Percentiles rank a stretch among this genome's conserved stretches.
phyloP scores from a whole-genome alignment of 2,888 invertebrate genomes.

The Lithophane leautieri region DNA sequence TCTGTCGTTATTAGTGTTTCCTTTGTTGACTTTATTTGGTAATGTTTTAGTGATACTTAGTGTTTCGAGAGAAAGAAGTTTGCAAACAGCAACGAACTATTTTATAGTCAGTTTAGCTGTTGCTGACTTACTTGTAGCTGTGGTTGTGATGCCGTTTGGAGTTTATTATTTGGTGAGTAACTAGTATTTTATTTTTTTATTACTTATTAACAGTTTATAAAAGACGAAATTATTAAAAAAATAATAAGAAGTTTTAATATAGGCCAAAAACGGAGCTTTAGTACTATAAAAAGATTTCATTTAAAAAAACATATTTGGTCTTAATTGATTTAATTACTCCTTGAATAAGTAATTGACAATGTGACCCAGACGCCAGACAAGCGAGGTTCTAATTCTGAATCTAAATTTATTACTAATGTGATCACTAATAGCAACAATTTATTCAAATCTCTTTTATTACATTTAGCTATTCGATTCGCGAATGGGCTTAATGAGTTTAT shows the following conservation, averaged over 20 bases:
- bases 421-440: conserved; percentile 26
- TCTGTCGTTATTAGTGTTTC: conserved; percentile 96
- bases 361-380: conserved; percentile 14
- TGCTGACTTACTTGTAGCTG: conserved; percentile 98
- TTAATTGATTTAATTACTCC: conserved; percentile 30
- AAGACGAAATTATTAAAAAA: not conserved
- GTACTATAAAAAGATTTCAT: not conserved
- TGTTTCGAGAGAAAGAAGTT: conserved; percentile 96
- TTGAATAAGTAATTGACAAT: conserved; percentile 21
- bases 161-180: conserved; percentile 99
- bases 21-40: conserved; percentile 98
- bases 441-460: conserved; percentile 22
- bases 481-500: not conserved
- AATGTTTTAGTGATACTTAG: conserved; percentile 99
- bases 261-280: not conserved
- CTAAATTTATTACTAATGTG: conserved; percentile 34
- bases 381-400: conserved; percentile 30
- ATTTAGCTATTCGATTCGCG: not conserved
- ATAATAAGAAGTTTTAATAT: not conserved
- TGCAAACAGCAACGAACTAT: conserved; percentile 99
- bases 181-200: not conserved
- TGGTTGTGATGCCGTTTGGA: conserved; percentile 99
- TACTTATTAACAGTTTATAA: no score
- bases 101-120: conserved; percentile 99
- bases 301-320: not conserved